Conservation (phyloP, 2,113 vertebrate genomes). For the Sinosuthora webbiana region DNA sequence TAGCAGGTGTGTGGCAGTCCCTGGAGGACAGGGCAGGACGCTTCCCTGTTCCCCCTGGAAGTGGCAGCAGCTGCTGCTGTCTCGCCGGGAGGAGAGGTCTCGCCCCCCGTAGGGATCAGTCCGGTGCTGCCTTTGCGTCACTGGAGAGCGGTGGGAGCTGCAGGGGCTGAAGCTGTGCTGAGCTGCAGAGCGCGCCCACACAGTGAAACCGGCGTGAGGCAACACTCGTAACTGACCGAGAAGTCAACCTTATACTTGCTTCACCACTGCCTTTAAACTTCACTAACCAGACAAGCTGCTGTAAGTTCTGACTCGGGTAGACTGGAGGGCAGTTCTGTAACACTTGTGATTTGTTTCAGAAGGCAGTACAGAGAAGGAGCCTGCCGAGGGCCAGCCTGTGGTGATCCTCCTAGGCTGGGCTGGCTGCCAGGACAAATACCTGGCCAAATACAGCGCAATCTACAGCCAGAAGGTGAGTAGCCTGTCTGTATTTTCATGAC, state of each 20-base stretch:
- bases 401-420: conserved; percentile 97
- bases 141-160: neutral
- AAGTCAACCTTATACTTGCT: neutral
- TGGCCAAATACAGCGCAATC: conserved; percentile 91
- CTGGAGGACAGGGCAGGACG: neutral
- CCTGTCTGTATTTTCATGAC: neutral
- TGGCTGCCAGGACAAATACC: conserved; percentile 88
- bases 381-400: conserved; percentile 71
- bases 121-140: neutral
- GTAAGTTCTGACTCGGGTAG: fast-evolving
- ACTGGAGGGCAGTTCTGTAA: neutral
- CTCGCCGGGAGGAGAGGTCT: neutral
- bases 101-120: neutral
- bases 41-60: neutral
- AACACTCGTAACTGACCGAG: fast-evolving
- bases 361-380: conserved; percentile 30
- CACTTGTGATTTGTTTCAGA: conserved; percentile 50
- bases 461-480: conserved; percentile 87
- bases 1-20: neutral
- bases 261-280: neutral
- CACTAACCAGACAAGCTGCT: neutral
- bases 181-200: fast-evolving
- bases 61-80: neutral
- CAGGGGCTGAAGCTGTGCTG: neutral
- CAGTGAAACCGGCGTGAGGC: neutral